Evolutionary conservation across 2,888 invertebrate species (phyloP).

Genomic region (Watsonalla binaria): DNA sequence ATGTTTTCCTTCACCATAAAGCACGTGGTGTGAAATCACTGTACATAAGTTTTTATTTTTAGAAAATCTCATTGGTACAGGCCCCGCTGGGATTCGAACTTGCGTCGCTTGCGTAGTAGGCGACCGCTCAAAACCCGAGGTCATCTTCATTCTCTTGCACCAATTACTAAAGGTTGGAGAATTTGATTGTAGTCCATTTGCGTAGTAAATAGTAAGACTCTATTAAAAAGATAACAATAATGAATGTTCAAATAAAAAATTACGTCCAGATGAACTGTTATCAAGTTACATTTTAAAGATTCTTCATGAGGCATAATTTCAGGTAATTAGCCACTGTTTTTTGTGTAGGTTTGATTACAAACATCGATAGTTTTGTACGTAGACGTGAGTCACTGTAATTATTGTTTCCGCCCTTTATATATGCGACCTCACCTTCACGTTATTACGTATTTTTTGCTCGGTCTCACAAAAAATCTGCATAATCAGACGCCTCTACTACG

Average conservation of each 20-base stretch:
- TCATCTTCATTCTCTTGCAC: no score
- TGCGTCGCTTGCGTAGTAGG: no score
- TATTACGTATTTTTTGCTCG: conserved; percentile 23
- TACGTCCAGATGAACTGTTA: neutral
- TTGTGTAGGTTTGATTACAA: conserved; percentile 3
- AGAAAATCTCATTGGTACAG: no score
- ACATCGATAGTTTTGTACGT: conserved; percentile 15
- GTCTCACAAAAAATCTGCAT: conserved; percentile 25
- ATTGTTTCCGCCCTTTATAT: conserved; percentile 56
- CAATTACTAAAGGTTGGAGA: no score
- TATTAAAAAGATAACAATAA: neutral
- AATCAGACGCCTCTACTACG: conserved; percentile 2
- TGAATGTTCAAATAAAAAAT: neutral
- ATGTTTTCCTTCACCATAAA: no score
- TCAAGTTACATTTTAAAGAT: neutral
- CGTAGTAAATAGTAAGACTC: neutral
- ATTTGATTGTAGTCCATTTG: no score
- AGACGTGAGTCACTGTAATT: conserved; percentile 30
- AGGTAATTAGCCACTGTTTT: neutral
- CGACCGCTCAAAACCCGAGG: no score
- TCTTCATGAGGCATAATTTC: neutral
- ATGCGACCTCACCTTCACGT: conserved; percentile 34
- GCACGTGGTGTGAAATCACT: no score
- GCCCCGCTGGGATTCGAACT: no score
- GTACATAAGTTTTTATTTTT: no score